Evolutionary conservation across 2,797 vertebrate species (phyloP), one percentile per base, ranked within the genome.

Genomic region (Sebastes vulpes): DNA sequence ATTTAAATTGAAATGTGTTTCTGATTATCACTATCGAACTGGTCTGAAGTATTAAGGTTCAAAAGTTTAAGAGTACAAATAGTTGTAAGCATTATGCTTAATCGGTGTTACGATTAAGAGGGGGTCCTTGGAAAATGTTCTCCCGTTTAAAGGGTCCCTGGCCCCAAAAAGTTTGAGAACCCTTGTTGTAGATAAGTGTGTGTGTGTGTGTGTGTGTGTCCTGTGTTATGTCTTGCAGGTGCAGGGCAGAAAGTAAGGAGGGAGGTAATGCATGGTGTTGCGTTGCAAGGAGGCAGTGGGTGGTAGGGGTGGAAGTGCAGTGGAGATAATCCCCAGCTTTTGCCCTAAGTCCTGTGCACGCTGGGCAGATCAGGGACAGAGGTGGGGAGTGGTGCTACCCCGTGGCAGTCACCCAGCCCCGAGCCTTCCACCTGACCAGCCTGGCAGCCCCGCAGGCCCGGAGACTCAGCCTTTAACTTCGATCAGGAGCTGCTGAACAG

Each of bases 351-450:
- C 94, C 94, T 72, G 87, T 95, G 96, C 97, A 96, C 94, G 96
- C 95, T 95, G 87, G 89, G 75, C 92, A 96, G 97, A 96, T 98
- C 96, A 97, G 96, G 94, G 88, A 35, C 85, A 81, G 95, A 92
- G 95, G 96, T 96, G 96, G 95, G 96, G 96, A 94, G 96, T 86
- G 76, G 97, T 97, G 93, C 96, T 96, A 96, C 96, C 91, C 96
- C 32, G 96, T 93, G 96, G 96, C 96, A 95, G 97, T 91, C 94
- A 90, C 95, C 93, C 91, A 72, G 87, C 86, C 84, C 54, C 70
- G 48, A 94, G 96, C 96, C 90, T 88, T 90, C 94, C 94, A 96
- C 97, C 97, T 96, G 92, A 96, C 93, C 77, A 28, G 81, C 90
- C 84, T 91, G 83, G 93, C 92, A 74, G 73, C 77, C 82, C 56